Percentiles rank a stretch among this genome's conserved stretches.
These are phyloP conservation scores for Drosophila koepferae DNA, from an alignment of 2,888 invertebrate species.

Conservation along the genomic window DNA sequence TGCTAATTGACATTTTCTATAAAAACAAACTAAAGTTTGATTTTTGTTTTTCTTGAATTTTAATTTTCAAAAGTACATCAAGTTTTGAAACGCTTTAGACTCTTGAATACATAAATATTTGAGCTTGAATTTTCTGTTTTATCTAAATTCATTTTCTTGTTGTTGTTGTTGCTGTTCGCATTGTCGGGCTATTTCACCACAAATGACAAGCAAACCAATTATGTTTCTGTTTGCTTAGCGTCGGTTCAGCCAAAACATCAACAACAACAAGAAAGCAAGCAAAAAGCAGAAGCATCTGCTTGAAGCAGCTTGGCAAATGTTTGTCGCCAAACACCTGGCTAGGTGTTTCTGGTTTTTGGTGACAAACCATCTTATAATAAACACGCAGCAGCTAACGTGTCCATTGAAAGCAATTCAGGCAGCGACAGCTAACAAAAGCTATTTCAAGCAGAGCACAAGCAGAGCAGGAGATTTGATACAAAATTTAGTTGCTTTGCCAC, in stretches of 20 bases:
- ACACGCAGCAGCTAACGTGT: conserved; percentile 60
- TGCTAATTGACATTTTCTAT: background rate
- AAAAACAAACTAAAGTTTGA: background rate
- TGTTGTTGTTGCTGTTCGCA: conserved; percentile 38
- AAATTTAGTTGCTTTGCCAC: background rate
- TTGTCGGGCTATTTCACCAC: conserved; percentile 70
- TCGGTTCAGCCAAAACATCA: conserved; percentile 17
- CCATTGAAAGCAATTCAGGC: conserved; percentile 42
- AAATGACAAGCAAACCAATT: conserved; percentile 78
- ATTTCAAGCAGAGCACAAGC: too few relatives aligned
- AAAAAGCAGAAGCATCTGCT: background rate
- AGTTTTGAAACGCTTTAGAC: conserved; percentile 1
- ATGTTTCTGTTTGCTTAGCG: conserved; percentile 72
- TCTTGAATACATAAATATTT: conserved; percentile 38
- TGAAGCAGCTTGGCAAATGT: conserved; percentile 43
- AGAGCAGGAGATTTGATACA: background rate
- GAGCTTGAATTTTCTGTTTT: conserved; percentile 44
- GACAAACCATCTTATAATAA: conserved; percentile 50
- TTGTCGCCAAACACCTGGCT: conserved; percentile 53
- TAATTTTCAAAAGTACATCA: background rate
- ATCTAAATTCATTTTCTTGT: background rate
- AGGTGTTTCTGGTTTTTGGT: conserved; percentile 27
- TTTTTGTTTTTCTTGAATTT: background rate
- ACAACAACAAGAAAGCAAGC: conserved; percentile 7
- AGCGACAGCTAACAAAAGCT: background rate